Evolutionary conservation across 2,797 vertebrate species (phyloP), one percentile per base, ranked within the genome.

Genomic region (Falco novaeseelandiae): DNA sequence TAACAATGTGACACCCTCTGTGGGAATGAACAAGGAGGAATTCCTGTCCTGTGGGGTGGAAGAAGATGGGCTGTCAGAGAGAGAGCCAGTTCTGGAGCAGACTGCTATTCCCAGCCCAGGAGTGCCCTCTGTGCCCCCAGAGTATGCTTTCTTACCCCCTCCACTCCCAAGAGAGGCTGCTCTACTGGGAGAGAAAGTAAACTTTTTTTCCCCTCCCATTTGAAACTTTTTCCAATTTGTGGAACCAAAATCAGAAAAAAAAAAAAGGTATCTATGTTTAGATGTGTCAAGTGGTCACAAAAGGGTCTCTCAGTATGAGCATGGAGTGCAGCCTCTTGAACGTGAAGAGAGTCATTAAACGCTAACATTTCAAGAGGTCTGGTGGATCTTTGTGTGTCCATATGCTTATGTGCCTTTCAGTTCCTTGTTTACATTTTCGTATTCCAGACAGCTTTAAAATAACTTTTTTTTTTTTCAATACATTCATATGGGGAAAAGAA

Each of bases 381-480:
- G 2, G 7, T 14, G 10, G 9, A 29, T 62, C 17, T 70, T 63
- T 79, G 3, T 72, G 13, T 52, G 17, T 51, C 20, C 2, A 10
- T 44, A 29, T 55, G 15, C 13, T 23, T 13, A 32, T 26, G 26
- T 65, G 10, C 36, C 54, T 55, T 80, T 86, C 51, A 71, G 57
- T 78, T 42, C 83, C 32, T 57, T 67, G 25, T 81, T 86, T 71
- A 42, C 6, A 22, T 63, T 77, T 82, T 86, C 42, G 67, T 30
- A 61, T 78, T 86, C 36, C 32, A 82, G 51, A 62, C 6, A 69
- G 23, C n/a, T 94, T 85, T 74, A 71, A 90, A 92, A 57, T n/a
- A 62, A 32, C 19, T n/a, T 27, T 38, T 44, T 20, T 55, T 21
- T 25, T 42, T 20, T 2, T 17, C 44, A 78, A 70, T 6, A 29